Base-by-base conservation (phyloP, 2,797 vertebrate species). In the Merluccius polli region DNA sequence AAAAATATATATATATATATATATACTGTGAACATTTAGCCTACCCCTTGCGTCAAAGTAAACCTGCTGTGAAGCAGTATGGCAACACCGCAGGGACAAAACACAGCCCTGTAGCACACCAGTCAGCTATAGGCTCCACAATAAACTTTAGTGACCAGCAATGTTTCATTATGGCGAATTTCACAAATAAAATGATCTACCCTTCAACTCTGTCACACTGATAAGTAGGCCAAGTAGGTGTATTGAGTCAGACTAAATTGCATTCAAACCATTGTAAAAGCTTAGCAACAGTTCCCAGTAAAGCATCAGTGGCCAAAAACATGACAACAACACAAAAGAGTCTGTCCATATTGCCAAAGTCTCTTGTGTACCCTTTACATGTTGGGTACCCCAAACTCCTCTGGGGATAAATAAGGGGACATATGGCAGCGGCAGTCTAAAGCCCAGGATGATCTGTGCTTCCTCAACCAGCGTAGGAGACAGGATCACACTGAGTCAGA, bases 381-480 rank as follows among this genome's bases (percentile, higher is more conserved):
- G 72, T 76, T 30, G 73, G 84, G 79, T 78, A 79, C 86, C 88
- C 86, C 86, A 80, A n/a, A 81, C 79, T 90, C 90, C 88, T 75
- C 82, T 35, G 91, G 86, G 90, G 86, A 88, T 85, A 80, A 82
- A 83, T 16, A 80, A 38, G 38, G 38, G 85, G 85, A 87, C 92
- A 93, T 93, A 93, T 93, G 92, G 93, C 88, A 90, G 79, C 83
- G 82, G 85, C 77, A 84, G 87, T 31, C 16, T 32, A 86, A 81
- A 74, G 78, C 87, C 84, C 87, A 30, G 82, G 67, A 71, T 90
- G 85, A 91, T 87, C 82, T 76, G 88, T 87, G 85, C 89, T 85
- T 92, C 82, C 85, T 82, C 83, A 86, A 87, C 83, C 86, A 73
- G 78, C 72, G 71, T 77, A 78, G 6, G 65, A 85, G 82, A 87